Conservation (phyloP, 53 echinoderm and acorn worm genomes). For the Hippasteria phrygiana region DNA sequence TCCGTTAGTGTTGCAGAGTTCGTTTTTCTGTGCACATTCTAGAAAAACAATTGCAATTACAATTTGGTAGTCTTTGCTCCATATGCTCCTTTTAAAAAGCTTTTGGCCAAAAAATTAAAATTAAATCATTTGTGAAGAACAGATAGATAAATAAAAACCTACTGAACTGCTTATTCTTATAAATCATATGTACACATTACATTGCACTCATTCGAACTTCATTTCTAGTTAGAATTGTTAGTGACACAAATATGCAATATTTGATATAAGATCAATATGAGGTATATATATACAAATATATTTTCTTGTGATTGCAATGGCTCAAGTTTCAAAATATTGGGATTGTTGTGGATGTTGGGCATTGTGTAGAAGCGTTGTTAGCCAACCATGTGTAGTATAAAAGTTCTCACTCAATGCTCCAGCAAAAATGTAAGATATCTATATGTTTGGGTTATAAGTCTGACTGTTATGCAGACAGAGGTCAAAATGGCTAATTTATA, state of each 20-base stretch:
- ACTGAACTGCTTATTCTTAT: not conserved
- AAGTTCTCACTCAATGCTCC: not conserved
- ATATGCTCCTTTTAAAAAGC: too few species aligned
- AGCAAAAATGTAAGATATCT: not conserved
- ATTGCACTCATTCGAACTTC: not conserved
- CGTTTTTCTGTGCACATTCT: not conserved
- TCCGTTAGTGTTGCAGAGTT: too few species aligned
- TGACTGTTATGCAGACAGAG: constrained; percentile 5
- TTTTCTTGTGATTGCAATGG: constrained; percentile 49
- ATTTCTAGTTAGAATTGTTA: constrained; percentile 7
- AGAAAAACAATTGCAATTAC: too few species aligned
- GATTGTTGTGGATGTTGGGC: constrained; percentile 17
- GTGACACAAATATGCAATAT: constrained; percentile 59
- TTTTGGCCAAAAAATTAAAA: too few species aligned
- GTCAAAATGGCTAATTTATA: not conserved
- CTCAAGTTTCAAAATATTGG: constrained; percentile 19
- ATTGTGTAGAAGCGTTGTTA: not conserved
- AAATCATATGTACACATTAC: not conserved
- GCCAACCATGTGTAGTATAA: not conserved
- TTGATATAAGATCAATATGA: constrained; percentile 55
- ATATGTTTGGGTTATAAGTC: constrained; percentile 9
- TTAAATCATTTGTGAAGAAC: not conserved
- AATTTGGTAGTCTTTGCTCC: too few species aligned
- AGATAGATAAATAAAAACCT: not conserved
- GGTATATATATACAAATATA: constrained; percentile 41